Conservation (phyloP, 2,888 invertebrate species). For the Strigamia maritima region DNA sequence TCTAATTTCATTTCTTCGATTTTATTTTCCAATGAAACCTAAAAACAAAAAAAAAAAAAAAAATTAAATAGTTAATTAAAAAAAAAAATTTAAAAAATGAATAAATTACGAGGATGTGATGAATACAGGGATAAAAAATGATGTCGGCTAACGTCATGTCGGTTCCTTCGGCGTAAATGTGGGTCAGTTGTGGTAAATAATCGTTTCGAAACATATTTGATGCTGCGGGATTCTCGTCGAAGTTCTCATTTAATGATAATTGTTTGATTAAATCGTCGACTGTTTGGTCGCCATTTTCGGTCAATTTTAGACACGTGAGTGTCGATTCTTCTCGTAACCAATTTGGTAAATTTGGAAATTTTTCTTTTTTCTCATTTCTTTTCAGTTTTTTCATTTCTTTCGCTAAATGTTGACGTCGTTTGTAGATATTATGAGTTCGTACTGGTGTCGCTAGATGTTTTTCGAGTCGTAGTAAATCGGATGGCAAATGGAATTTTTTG, state of each 20-base stretch:
- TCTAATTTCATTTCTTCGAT: neutral
- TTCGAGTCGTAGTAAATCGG: constrained; percentile 72
- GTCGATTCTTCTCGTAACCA: neutral
- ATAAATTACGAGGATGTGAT: constrained; percentile 51
- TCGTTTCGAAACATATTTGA: neutral
- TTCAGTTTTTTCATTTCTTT: constrained; percentile 1
- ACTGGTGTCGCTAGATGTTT: constrained; percentile 78
- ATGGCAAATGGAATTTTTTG: neutral
- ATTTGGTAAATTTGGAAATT: neutral
- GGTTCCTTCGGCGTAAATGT: constrained; percentile 73
- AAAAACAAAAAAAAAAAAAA: neutral
- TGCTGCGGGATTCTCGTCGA: neutral
- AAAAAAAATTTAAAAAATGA: neutral
- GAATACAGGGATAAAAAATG: constrained; percentile 69
- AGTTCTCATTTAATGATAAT: neutral
- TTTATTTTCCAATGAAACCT: neutral
- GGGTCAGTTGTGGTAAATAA: constrained; percentile 20
- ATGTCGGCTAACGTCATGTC: constrained; percentile 78
- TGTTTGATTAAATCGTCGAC: neutral
- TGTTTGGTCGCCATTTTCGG: neutral
- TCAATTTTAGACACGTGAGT: neutral
- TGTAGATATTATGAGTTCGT: constrained; percentile 78
- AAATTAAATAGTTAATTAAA: neutral
- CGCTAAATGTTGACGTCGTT: constrained; percentile 61
- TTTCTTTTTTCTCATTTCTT: neutral